Base-by-base conservation (phyloP, 1,140 invertebrate genomes). In the Drosophila willistoni region DNA sequence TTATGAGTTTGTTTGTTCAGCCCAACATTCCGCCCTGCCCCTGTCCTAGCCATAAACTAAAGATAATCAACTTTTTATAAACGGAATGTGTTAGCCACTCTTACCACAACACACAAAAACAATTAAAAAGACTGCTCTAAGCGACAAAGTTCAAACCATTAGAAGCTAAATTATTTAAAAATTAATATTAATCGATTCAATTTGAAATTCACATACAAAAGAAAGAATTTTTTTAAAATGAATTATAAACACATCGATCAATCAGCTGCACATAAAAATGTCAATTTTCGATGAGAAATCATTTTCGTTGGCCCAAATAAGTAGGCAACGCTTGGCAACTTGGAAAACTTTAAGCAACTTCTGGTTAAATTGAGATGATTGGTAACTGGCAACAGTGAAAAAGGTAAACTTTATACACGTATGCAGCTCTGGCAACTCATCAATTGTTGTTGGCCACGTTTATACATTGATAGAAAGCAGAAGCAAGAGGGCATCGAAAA, bases 11-110 rank as follows among this genome's bases (percentile, higher is more conserved):
- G 68, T 73, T 73, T 72, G 54, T 47, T 64, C 17, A 12, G 19
- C 17, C 44, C 63, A 59, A 56, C 47, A 39, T 4, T 5, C 3
- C 0, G 36, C 36, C 36, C 10, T 13, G 36, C 36, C 36, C 36
- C 36, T 36, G 34, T 36, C 9, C 3, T 36, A 9, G 60, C 62
- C 62, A 56, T 67, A 59, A n/a, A 77, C 75, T 74, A 66, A 34
- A 63, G 56, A 67, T 77, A 77, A 78, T 72, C 57, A 67, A 78
- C 63, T 72, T 71, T 70, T 55, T 42, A 56, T 60, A 70, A 42
- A 71, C 54, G 41, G 54, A 64, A 70, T 19, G 19, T 12, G 34
- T 64, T 72, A 39, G 29, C 22, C 22, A 25, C 22, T 25, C 3
- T 3, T 25, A 25, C 22, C 22, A 25, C 17, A 7, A 39, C 22